Percentiles rank a stretch among this genome's conserved stretches.
Conservation (phyloP, 2,797 vertebrate genomes). For the Hyperoplus lanceolatus region DNA sequence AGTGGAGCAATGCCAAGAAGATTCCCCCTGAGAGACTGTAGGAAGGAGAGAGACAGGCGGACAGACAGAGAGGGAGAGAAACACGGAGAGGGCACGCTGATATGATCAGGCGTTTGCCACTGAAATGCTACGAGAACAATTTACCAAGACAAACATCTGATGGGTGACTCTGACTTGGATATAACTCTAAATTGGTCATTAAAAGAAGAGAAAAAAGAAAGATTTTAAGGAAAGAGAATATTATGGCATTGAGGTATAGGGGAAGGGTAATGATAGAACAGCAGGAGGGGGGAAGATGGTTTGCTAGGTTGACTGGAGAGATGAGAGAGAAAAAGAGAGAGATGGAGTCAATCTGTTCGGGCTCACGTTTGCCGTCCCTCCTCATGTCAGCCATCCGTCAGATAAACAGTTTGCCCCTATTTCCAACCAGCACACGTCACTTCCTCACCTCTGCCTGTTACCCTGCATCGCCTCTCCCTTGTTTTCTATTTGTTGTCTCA, state of each 20-base stretch:
- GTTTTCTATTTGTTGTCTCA: slow-evolving; percentile 72
- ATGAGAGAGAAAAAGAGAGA: slow-evolving; percentile 66
- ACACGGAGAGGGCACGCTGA: slow-evolving; percentile 63
- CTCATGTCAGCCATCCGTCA: slow-evolving; percentile 74
- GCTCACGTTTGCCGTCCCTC: slow-evolving; percentile 67
- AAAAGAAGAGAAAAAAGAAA: slow-evolving; percentile 30
- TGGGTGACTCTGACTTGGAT: slow-evolving; percentile 39
- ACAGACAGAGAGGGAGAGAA: slow-evolving; percentile 53
- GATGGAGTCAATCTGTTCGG: slow-evolving; percentile 74
- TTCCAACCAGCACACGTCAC: slow-evolving; percentile 73
- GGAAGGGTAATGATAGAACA: slow-evolving; percentile 68
- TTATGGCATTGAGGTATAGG: slow-evolving; percentile 48
- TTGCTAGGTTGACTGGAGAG: slow-evolving; percentile 76
- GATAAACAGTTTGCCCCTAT: slow-evolving; percentile 59
- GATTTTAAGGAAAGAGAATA: slow-evolving; percentile 35
- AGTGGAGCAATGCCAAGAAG: slow-evolving; percentile 87
- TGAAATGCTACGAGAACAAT: slow-evolving; percentile 41
- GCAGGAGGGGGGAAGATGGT: slow-evolving; percentile 69
- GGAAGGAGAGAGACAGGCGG: slow-evolving; percentile 74
- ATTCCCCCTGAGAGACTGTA: slow-evolving; percentile 81
- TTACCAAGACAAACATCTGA: slow-evolving; percentile 52
- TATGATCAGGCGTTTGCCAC: slow-evolving; percentile 58
- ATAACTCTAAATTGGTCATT: slow-evolving; percentile 49
- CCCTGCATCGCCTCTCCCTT: slow-evolving; percentile 65
- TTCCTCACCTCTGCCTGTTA: slow-evolving; percentile 71